phyloP scores from a whole-genome alignment of 2,113 vertebrate species.

The Bubalus kerabau region DNA sequence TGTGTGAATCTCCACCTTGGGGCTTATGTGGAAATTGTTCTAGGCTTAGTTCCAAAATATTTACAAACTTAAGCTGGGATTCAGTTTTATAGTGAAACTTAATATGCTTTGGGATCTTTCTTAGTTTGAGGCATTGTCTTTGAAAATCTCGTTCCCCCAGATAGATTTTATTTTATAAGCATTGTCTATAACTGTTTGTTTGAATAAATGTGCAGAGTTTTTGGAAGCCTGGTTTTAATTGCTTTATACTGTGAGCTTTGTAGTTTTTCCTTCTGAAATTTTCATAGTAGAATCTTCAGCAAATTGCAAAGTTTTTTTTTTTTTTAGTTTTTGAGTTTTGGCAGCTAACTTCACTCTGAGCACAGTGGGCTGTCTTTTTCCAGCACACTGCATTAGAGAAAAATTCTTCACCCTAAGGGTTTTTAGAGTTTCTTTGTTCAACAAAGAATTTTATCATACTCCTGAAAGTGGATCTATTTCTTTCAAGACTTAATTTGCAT shows the following conservation, averaged over 20 bases:
- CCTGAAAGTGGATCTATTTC: slow-evolving; percentile 34
- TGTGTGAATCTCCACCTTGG: slow-evolving; percentile 36
- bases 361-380: slow-evolving; percentile 63
- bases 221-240: slow-evolving; percentile 43
- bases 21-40: slow-evolving; percentile 33
- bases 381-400: slow-evolving; percentile 65
- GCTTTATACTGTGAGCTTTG: slow-evolving; percentile 17
- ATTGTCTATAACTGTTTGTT: slow-evolving; percentile 49
- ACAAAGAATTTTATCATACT: slow-evolving; percentile 58
- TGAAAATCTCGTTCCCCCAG: neutral
- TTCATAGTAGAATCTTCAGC: slow-evolving; percentile 28
- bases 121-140: slow-evolving; percentile 25
- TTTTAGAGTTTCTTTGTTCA: slow-evolving; percentile 67
- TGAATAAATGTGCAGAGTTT: slow-evolving; percentile 45
- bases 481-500: slow-evolving; percentile 61
- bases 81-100: slow-evolving; percentile 48
- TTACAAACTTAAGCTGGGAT: slow-evolving; percentile 56
- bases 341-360: slow-evolving; percentile 52
- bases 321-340: slow-evolving; percentile 61
- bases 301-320: slow-evolving; percentile 61
- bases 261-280: slow-evolving; percentile 61
- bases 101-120: slow-evolving; percentile 8
- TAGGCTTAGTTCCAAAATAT: slow-evolving; percentile 61
- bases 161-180: slow-evolving; percentile 44
- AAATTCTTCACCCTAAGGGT: slow-evolving; percentile 17